Conservation (phyloP, 1,140 invertebrate species). For the Zaprionus capensis region DNA sequence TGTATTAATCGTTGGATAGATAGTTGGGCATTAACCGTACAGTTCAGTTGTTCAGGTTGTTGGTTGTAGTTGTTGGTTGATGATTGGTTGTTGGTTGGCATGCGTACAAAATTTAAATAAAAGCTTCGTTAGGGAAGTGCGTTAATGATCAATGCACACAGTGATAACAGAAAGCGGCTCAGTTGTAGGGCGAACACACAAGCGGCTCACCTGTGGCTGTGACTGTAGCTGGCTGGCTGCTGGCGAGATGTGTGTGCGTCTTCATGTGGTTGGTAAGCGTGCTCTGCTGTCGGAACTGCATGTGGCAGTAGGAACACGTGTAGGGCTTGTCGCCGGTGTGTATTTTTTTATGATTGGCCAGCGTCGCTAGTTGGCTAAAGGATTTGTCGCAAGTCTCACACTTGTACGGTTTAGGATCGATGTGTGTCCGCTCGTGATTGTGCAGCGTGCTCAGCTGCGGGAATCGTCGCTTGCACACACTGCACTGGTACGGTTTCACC, state of each 20-base stretch:
- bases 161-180: slow-evolving; percentile 80
- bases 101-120: slow-evolving; percentile 84
- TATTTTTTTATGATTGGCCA: slow-evolving; percentile 84
- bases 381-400: slow-evolving; percentile 82
- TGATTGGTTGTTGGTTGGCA: slow-evolving; percentile 59
- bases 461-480: slow-evolving; percentile 81
- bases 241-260: slow-evolving; percentile 80
- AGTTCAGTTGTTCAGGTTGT: slow-evolving; percentile 32
- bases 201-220: slow-evolving; percentile 70
- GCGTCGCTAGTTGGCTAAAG: slow-evolving; percentile 78
- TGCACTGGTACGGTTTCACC: slow-evolving; percentile 84
- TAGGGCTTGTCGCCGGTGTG: slow-evolving; percentile 84
- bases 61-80: slow-evolving; percentile 26
- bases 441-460: slow-evolving; percentile 82
- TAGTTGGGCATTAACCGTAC: slow-evolving; percentile 20
- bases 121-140: slow-evolving; percentile 84
- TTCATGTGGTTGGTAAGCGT: slow-evolving; percentile 84
- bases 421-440: slow-evolving; percentile 83
- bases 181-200: slow-evolving; percentile 75
- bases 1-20: slow-evolving; percentile 33
- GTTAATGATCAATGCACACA: slow-evolving; percentile 81
- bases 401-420: slow-evolving; percentile 84
- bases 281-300: slow-evolving; percentile 83
- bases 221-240: slow-evolving; percentile 49
- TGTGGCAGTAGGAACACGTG: slow-evolving; percentile 81